Base-by-base conservation (phyloP, 2,888 invertebrate species). In the Unio delphinus region DNA sequence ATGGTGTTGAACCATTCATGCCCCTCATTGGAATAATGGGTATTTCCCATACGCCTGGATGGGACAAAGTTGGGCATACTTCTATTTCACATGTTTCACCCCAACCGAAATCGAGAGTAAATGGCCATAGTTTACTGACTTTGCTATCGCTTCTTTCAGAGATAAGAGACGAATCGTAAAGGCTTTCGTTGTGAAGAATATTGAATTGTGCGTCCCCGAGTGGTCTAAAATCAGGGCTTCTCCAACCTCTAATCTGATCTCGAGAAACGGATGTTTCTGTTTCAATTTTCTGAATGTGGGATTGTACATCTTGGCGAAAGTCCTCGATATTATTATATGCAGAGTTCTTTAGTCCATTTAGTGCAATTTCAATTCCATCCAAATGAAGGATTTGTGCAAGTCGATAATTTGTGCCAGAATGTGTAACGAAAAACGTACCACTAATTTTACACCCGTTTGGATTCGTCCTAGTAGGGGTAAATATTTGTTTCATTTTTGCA, bases 151-250 rank as follows among this genome's bases (percentile, higher is more conserved):
- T 64, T 30, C 73, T 61, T 18, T 61, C 65, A 1, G 66, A 26
- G 4, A 81, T 45, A n/a, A 84, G 62, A 3, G 83, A 78, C 23
- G 82, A 74, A 69, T 84, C 83, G 61, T 83, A 84, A 59, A 82
- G 65, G 55, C 78, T 73, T 23, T 68, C 68, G 18, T 79, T 77
- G n/a, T 69, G 55, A 55, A 84, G 59, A 8, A 76, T 64, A 18
- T 69, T 59, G 63, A 79, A 81, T 58, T 82, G 81, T 54, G 66
- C 65, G 58, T 82, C 75, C 0, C 79, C 82, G 20, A 76, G 62
- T 1, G 74, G 66, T 55, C 69, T 75, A 23, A 82, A 70, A 4
- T 74, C 75, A 5, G 80, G 76, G 62, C 75, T 80, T 68, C 82
- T 67, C 78, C 80, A 83, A 7, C 83, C 83, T 55, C 66, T 75